phyloP scores from a whole-genome alignment of 2,113 vertebrate genomes.

The Perca flavescens region DNA sequence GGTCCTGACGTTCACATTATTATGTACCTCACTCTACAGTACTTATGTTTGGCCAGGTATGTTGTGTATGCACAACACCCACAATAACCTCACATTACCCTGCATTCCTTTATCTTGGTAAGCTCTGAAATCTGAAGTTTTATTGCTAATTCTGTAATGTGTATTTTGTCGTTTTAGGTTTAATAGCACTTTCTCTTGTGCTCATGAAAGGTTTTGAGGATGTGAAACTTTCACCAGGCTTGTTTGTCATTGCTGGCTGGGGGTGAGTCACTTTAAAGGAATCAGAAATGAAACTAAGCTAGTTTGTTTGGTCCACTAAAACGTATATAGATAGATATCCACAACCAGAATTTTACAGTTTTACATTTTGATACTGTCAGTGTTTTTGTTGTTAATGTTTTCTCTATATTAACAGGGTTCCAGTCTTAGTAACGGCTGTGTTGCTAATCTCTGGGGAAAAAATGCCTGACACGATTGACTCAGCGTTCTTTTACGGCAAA shows the following conservation, averaged over 20 bases:
- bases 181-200: conserved; percentile 92
- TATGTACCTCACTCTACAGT: conserved; percentile 93
- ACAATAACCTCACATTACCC: background rate
- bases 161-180: conserved; percentile 81
- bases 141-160: background rate
- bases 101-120: too few relatives aligned
- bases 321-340: too few relatives aligned
- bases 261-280: conserved; percentile 87
- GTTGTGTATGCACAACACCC: background rate
- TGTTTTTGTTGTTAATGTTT: background rate
- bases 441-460: conserved; percentile 88
- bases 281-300: conserved; percentile 18
- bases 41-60: conserved; percentile 96
- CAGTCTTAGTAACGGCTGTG: conserved; percentile 86
- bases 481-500: conserved; percentile 93
- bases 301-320: background rate
- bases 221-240: conserved; percentile 85
- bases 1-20: conserved; percentile 90
- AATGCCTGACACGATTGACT: conserved; percentile 84
- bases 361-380: background rate
- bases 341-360: background rate
- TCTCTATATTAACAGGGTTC: conserved; percentile 84
- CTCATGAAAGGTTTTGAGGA: conserved; percentile 87
- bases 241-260: conserved; percentile 91
- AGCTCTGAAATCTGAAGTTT: background rate